Base-by-base conservation (phyloP, 2,797 vertebrate species). In the Sebastes minor region DNA sequence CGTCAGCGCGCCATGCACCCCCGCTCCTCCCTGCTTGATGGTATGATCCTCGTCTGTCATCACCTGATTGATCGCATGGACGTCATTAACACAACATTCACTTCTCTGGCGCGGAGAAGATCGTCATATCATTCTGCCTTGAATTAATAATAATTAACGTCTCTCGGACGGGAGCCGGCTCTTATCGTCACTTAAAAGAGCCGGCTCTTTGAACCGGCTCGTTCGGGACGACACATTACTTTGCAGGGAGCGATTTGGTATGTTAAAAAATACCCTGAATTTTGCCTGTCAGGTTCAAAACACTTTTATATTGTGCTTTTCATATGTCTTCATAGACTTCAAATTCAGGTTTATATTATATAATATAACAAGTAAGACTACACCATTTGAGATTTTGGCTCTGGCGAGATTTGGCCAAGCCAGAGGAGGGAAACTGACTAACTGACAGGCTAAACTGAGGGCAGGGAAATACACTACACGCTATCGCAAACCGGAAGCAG, bases 401-500 rank as follows among this genome's bases (percentile, higher is more conserved):
- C 0, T 59, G 2, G 7, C 2, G 2, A 11, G 1, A 27, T 67
- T 66, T 74, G 1, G 3, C 4, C 5, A 20, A 32, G 2, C 2
- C 6, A 32, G 0, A 1, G 35, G 35, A 25, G 7, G 8, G 0
- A 2, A 25, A 20, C 2, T 57, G 2, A 38, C 2, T 57, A 2
- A 38, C 2, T 57, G 70, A 71, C 0, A 91, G 78, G 0, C 72
- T 1, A 4, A 20, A 9, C 3, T 18, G 46, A 38, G 87, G 88
- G 67, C 16, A 1, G 0, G 0, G 1, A 2, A 38, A n/a, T 2
- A 6, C 2, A 25, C 0, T 1, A 9, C 1, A 1, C 28, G 23
- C 2, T 5, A 7, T 25, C 6, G 0, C 5, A 20, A 35, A 77
- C 79, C 85, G 88, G 90, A 93, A 90, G 74, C 30, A 22, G 4